Percentiles rank a stretch among this genome's conserved stretches.
Conservation (phyloP, 2,113 vertebrate species). For the Oostethus manadensis region DNA sequence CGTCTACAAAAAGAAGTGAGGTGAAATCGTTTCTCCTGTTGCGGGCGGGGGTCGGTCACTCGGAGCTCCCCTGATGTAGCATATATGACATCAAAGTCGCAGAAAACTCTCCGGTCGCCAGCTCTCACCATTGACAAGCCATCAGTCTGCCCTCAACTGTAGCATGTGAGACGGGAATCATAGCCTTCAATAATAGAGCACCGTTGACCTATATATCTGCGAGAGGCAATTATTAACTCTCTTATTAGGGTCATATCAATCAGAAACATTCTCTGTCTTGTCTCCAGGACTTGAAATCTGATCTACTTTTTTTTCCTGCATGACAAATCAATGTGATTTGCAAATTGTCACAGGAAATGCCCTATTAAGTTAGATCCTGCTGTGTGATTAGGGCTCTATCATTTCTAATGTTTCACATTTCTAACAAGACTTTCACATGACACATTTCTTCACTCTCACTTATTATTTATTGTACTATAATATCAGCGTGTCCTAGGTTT, state of each 20-base stretch:
- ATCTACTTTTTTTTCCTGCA: neutral
- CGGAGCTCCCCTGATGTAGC: neutral
- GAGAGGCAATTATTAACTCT: constrained; percentile 29
- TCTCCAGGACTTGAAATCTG: constrained; percentile 9
- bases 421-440: no score
- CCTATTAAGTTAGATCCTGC: no score
- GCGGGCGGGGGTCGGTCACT: neutral
- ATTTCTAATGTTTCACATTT: no score
- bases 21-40: neutral
- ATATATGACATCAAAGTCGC: neutral
- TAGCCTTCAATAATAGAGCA: constrained; percentile 51
- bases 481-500: no score
- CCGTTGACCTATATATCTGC: constrained; percentile 48
- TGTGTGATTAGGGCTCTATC: no score
- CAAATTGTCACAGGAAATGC: no score
- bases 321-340: no score
- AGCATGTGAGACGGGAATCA: constrained; percentile 19
- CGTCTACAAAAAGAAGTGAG: neutral
- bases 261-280: constrained; percentile 7
- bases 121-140: constrained; percentile 7
- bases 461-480: no score
- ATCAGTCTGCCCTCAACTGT: constrained; percentile 16
- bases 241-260: constrained; percentile 37
- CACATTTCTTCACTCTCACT: no score
- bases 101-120: neutral